phyloP scores from a whole-genome alignment of 2,888 invertebrate genomes.

The Heliconius sara region DNA sequence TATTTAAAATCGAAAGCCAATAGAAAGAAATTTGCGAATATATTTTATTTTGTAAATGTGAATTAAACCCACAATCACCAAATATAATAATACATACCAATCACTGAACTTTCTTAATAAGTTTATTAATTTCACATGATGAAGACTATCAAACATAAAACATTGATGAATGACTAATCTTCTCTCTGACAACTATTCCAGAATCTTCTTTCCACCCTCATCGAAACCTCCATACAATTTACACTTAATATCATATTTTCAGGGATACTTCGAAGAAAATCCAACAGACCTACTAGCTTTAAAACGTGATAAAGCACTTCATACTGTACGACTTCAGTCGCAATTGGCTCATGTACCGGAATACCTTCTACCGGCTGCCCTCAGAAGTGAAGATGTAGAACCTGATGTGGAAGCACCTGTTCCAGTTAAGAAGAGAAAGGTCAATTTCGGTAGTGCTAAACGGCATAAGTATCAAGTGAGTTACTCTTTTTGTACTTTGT shows the following conservation, averaged over 20 bases:
- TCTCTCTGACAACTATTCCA: constrained; percentile 69
- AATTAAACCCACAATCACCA: too few relatives aligned
- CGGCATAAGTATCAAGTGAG: constrained; percentile 76
- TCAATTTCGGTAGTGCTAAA: constrained; percentile 69
- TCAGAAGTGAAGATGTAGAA: constrained; percentile 86
- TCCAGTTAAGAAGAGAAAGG: constrained; percentile 66
- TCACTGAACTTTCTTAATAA: background rate
- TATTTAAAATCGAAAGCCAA: too few relatives aligned
- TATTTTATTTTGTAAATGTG: too few relatives aligned
- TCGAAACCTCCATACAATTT: constrained; percentile 10
- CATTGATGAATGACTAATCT: constrained; percentile 82
- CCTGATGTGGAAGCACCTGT: constrained; percentile 57
- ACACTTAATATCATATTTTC: constrained; percentile 35
- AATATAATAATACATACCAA: too few relatives aligned
- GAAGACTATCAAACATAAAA: constrained; percentile 64
- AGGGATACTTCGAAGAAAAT: constrained; percentile 96
- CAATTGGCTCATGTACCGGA: constrained; percentile 97
- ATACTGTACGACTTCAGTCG: constrained; percentile 91
- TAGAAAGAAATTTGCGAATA: too few relatives aligned
- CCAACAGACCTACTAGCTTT: constrained; percentile 93
- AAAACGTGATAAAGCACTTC: constrained; percentile 92
- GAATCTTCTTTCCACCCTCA: too few relatives aligned
- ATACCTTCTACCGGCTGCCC: constrained; percentile 92
- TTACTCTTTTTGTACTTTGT: background rate
- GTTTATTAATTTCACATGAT: constrained; percentile 54